Evolutionary conservation across 2,113 vertebrate species (phyloP).

Genomic region (Actenoides lindsayi): DNA sequence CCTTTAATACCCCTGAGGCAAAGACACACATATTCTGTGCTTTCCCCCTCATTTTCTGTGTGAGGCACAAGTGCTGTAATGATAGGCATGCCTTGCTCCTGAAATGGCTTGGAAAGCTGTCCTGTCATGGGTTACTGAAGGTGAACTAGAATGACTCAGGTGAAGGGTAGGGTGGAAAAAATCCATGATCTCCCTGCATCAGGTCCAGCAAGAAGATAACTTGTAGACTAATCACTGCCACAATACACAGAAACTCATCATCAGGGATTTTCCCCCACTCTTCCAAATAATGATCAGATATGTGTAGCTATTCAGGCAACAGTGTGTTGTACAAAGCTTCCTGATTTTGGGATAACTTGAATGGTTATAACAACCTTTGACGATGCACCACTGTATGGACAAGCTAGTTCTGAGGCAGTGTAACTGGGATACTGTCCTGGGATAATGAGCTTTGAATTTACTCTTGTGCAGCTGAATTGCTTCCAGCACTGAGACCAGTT

Average conservation of each 20-base stretch:
- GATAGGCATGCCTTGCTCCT: conserved; percentile 14
- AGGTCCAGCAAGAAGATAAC: background rate
- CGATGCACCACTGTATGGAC: background rate
- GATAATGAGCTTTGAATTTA: background rate
- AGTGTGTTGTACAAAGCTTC: background rate
- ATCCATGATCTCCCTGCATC: background rate
- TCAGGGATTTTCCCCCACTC: background rate
- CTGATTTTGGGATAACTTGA: background rate
- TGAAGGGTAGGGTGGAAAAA: conserved; percentile 4
- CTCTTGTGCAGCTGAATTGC: background rate
- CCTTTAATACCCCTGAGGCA: background rate
- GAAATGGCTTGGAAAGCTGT: conserved; percentile 19
- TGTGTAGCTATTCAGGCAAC: background rate
- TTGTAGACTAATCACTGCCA: conserved; percentile 19
- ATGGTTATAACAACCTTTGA: background rate
- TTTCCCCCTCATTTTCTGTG: conserved; percentile 28
- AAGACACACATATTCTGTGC: background rate
- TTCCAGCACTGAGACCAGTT: background rate
- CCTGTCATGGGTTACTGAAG: conserved; percentile 27
- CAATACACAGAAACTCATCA: conserved; percentile 13
- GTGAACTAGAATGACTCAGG: conserved; percentile 20
- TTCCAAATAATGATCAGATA: background rate
- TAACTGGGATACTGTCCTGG: background rate
- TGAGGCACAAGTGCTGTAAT: conserved; percentile 22
- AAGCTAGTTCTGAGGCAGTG: background rate